Evolutionary conservation across 2,888 invertebrate species (phyloP).

Genomic region (Danaus chrysippus): DNA sequence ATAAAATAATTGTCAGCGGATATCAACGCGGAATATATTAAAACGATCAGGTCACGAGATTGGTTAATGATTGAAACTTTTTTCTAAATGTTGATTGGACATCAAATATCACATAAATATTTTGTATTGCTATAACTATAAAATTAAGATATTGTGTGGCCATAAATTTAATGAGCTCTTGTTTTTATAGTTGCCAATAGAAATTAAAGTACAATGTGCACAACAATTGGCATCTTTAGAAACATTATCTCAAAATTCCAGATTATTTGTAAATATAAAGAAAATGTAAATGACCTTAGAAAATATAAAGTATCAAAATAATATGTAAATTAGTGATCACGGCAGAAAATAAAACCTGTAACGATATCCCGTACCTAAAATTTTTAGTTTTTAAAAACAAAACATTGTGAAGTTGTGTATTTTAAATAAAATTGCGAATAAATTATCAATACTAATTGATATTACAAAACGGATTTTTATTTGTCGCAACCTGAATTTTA

Average conservation of each 20-base stretch:
- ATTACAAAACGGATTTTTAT: conserved; percentile 53
- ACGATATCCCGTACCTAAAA: conserved; percentile 74
- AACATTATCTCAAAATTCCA: conserved; percentile 49
- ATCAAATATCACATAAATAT: conserved; percentile 47
- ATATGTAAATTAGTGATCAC: conserved; percentile 68
- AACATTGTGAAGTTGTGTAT: conserved; percentile 78
- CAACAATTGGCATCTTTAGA: conserved; percentile 30
- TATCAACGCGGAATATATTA: conserved; percentile 36
- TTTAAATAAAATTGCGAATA: conserved; percentile 80
- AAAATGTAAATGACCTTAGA: conserved; percentile 71
- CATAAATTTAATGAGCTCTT: conserved; percentile 57
- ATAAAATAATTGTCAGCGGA: conserved; percentile 48
- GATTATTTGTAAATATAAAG: conserved; percentile 63
- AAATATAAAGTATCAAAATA: conserved; percentile 55
- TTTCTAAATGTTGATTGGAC: conserved; percentile 40
- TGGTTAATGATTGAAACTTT: conserved; percentile 22
- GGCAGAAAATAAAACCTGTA: conserved; percentile 57
- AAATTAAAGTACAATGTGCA: conserved; percentile 19
- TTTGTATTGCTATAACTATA: conserved; percentile 61
- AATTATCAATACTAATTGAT: conserved; percentile 77
- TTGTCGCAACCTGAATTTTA: conserved; percentile 12
- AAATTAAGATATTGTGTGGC: conserved; percentile 74
- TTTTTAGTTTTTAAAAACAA: conserved; percentile 76
- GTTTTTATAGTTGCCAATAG: conserved; percentile 45
- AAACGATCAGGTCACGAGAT: conserved; percentile 26